Evolutionary conservation across 2,113 vertebrate genomes (phyloP).

Genomic region (Motacilla alba): DNA sequence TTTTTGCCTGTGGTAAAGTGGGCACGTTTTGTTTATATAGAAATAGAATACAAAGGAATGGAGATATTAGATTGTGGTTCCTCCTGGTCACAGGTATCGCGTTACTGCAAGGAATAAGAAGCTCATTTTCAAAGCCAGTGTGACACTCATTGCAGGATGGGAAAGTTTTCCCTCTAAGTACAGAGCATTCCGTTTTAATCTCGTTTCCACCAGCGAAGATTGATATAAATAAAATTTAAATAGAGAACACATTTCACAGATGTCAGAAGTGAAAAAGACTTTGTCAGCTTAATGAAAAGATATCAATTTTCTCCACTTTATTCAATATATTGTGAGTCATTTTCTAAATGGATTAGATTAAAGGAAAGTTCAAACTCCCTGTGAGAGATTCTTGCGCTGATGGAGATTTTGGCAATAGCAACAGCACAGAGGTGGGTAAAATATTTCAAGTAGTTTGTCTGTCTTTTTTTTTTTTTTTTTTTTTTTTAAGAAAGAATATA

Average conservation of each 20-base stretch:
- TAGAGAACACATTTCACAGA: slow-evolving; percentile 74
- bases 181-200: slow-evolving; percentile 67
- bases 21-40: slow-evolving; percentile 1
- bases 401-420: slow-evolving; percentile 55
- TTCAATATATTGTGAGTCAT: slow-evolving; percentile 76
- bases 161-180: slow-evolving; percentile 37
- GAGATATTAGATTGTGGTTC: not conserved
- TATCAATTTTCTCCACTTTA: slow-evolving; percentile 78
- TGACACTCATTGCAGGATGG: slow-evolving; percentile 12
- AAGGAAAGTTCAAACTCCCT: slow-evolving; percentile 74
- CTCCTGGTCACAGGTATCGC: not conserved
- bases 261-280: slow-evolving; percentile 74
- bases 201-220: slow-evolving; percentile 60
- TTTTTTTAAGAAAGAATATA: not conserved
- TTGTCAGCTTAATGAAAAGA: slow-evolving; percentile 81
- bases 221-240: slow-evolving; percentile 82
- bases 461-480: not conserved
- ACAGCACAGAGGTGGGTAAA: slow-evolving; percentile 16
- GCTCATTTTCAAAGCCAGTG: slow-evolving; percentile 29
- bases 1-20: not conserved
- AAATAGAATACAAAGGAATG: not conserved
- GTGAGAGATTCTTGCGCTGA: slow-evolving; percentile 40
- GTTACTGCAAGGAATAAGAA: slow-evolving; percentile 21
- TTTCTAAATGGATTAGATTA: slow-evolving; percentile 81
- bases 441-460: not conserved